Evolutionary conservation across 2,888 invertebrate species (phyloP), one percentile per base, ranked within the genome.

Genomic region (Thera obeliscata): DNA sequence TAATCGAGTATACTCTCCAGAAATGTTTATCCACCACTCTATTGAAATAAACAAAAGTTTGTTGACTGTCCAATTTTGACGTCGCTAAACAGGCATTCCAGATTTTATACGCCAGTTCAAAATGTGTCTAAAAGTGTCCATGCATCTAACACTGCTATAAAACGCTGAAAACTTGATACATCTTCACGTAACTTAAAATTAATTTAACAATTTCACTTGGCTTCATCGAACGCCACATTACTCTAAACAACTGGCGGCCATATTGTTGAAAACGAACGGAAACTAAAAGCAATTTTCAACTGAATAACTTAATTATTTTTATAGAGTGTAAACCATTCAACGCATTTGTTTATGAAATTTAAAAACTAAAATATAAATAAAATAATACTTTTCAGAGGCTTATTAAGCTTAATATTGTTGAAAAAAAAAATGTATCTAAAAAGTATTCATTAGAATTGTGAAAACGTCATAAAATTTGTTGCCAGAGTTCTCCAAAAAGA

Each of bases 171-270:
- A 91, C 90, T 87, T 89, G 90, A 90, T 87, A 85, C 93, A 93
- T 93, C 84, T 89, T 93, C 88, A 87, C 85, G 85, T 88, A 87
- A 89, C 88, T 88, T 87, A 84, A 82, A 88, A 88, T 87, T 90
- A 89, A 90, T 89, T 83, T 86, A 88, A 87, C 84, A 91, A 91
- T 91, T 92, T 93, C 92, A 92, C 90, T 89, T 87, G 83, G 88
- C 90, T 91, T 91, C 88, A 88, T 91, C 88, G 88, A 92, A 93
- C 93, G 93, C 93, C 93, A 93, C 93, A 93, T 93, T 93, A 93
- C 93, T 91, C 92, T 90, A 92, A 93, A 93, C 92, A 91, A 93
- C 91, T 91, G 91, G 92, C 92, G 89, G 94, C 94, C 93, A 94
- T 94, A 90, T 93, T 93, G 90, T 87, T 89, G 86, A 88, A 88